Conservation (phyloP, 2,888 invertebrate species). For the Epiblema foenella region DNA sequence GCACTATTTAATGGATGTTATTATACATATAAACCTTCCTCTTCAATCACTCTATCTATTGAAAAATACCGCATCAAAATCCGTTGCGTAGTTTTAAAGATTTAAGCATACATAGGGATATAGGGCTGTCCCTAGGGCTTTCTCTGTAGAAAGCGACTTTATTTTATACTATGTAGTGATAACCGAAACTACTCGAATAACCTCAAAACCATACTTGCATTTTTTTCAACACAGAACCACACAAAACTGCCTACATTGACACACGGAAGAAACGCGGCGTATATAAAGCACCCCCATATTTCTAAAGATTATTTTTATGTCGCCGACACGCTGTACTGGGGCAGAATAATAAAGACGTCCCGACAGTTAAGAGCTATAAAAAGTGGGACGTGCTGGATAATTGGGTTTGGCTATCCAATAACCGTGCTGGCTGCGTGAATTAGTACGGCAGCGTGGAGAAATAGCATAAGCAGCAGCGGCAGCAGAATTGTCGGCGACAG, state of each 20-base stretch:
- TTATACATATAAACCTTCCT: too few species aligned
- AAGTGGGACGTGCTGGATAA: slow-evolving; percentile 54
- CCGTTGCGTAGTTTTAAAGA: too few species aligned
- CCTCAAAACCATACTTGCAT: neutral
- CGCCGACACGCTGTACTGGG: slow-evolving; percentile 14
- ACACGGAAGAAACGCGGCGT: slow-evolving; percentile 13
- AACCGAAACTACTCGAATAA: neutral
- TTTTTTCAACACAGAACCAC: neutral
- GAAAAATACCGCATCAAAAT: too few species aligned
- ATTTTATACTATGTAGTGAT: too few species aligned
- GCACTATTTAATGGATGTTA: too few species aligned
- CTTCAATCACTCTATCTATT: too few species aligned
- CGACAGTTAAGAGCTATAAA: slow-evolving; percentile 52
- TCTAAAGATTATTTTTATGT: slow-evolving; percentile 14
- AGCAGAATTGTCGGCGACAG: neutral
- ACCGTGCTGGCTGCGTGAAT: slow-evolving; percentile 53
- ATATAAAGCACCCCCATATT: slow-evolving; percentile 11
- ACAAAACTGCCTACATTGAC: neutral
- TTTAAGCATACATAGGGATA: too few species aligned
- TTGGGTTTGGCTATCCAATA: slow-evolving; percentile 62
- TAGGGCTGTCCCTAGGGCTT: too few species aligned
- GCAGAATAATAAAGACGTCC: slow-evolving; percentile 30
- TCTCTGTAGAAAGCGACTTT: too few species aligned
- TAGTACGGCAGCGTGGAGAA: slow-evolving; percentile 47
- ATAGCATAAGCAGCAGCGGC: slow-evolving; percentile 47